phyloP scores from a whole-genome alignment of 1,140 invertebrate species.

The Diabrotica undecimpunctata region DNA sequence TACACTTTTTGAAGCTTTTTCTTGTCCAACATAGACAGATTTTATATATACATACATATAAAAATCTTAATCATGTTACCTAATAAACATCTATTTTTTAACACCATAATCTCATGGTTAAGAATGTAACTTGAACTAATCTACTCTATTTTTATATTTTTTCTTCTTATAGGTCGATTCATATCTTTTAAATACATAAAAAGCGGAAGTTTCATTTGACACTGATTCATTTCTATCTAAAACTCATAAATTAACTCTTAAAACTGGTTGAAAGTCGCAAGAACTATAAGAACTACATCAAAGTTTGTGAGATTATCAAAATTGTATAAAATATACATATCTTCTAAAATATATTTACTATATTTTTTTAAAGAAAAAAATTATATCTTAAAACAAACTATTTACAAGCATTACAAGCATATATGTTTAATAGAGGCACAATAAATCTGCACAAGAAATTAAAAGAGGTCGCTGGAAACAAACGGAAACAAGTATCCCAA shows the following conservation, averaged over 20 bases:
- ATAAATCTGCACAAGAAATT: too few species aligned
- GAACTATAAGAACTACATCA: too few species aligned
- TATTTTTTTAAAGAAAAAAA: too few species aligned
- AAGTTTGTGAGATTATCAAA: too few species aligned
- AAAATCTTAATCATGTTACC: conserved; percentile 1
- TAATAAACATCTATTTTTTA: conserved; percentile 1
- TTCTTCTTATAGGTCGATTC: not conserved
- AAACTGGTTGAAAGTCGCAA: not conserved
- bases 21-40: conserved; percentile 2
- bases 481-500: too few species aligned
- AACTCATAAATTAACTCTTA: not conserved
- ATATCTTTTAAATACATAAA: not conserved
- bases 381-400: too few species aligned
- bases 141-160: not conserved
- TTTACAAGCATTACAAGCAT: too few species aligned
- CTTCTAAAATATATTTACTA: too few species aligned
- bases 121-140: not conserved
- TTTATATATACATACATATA: conserved; percentile 1
- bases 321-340: too few species aligned
- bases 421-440: too few species aligned
- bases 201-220: not conserved
- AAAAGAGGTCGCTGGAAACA: too few species aligned
- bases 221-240: not conserved
- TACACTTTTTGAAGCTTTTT: not conserved
- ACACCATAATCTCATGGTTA: not conserved